Evolutionary conservation across 2,888 invertebrate species (phyloP).

Genomic region (Coenonympha glycerion): DNA sequence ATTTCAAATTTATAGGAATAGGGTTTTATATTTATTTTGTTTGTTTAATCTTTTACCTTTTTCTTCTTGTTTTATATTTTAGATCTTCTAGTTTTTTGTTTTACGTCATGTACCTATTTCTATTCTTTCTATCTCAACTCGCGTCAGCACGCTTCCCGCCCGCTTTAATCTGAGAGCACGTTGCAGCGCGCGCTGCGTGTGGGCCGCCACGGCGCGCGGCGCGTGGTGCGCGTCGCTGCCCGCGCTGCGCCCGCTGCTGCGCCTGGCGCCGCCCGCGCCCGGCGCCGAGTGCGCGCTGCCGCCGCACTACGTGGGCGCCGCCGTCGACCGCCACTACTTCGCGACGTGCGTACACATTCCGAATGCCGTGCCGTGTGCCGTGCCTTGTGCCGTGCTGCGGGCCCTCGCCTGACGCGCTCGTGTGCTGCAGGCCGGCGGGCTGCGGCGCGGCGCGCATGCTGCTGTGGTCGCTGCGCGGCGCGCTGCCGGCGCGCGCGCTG

Average conservation of each 20-base stretch:
- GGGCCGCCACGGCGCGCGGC: constrained; percentile 43
- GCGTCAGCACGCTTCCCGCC: background rate
- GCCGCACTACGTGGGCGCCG: constrained; percentile 41
- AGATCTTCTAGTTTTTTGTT: no score
- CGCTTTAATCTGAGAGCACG: background rate
- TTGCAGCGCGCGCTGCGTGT: constrained; percentile 44
- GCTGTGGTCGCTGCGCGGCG: no score
- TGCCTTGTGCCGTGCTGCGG: background rate
- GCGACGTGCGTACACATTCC: constrained; percentile 33
- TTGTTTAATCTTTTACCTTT: no score
- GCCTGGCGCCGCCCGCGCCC: constrained; percentile 21
- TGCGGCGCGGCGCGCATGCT: constrained; percentile 23
- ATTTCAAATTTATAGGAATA: no score
- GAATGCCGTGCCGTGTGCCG: no score
- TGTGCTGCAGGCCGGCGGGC: constrained; percentile 28
- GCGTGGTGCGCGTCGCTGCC: constrained; percentile 45
- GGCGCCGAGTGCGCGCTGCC: constrained; percentile 10
- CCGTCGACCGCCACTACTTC: constrained; percentile 35
- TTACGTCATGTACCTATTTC: no score
- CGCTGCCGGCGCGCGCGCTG: constrained; percentile 29
- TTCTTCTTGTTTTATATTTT: no score
- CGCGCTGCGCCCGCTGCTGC: constrained; percentile 38
- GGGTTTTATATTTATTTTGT: no score
- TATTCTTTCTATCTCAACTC: constrained; percentile 3
- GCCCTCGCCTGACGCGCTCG: background rate